Conservation (phyloP, 1,140 invertebrate genomes). For the Drosophila lacertosa region DNA sequence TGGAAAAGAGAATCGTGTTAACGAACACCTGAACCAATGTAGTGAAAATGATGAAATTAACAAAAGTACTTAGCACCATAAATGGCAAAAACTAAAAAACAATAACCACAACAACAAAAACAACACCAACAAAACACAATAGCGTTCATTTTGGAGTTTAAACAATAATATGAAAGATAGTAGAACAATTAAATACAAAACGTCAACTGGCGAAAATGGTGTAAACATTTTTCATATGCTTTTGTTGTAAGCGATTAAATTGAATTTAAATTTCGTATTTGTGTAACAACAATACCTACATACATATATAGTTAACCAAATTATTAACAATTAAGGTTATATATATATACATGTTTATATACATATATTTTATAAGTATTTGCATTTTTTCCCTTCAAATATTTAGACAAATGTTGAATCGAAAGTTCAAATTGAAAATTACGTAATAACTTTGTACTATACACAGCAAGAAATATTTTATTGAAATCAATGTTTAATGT, state of each 20-base stretch:
- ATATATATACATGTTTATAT: conserved; percentile 22
- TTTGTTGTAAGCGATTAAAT: conserved; percentile 14
- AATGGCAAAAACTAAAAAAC: conserved; percentile 42
- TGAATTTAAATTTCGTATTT: conserved; percentile 14
- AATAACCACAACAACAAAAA: no score
- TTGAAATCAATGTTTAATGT: conserved; percentile 12
- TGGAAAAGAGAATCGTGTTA: conserved; percentile 8
- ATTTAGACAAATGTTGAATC: conserved; percentile 36
- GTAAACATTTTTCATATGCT: conserved; percentile 28
- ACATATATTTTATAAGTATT: conserved; percentile 25
- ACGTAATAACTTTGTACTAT: conserved; percentile 59
- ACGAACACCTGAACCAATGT: conserved; percentile 22
- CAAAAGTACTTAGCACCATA: conserved; percentile 18
- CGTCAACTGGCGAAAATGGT: conserved; percentile 1
- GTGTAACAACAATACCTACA: conserved; percentile 1
- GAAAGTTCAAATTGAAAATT: conserved; percentile 45
- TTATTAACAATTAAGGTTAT: conserved; percentile 41
- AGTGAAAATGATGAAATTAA: conserved; percentile 7
- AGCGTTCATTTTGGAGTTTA: conserved; percentile 15
- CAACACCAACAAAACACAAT: no score
- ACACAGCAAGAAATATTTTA: conserved; percentile 34
- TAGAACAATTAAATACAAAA: conserved; percentile 18
- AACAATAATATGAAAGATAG: conserved; percentile 20
- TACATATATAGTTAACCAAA: conserved; percentile 60
- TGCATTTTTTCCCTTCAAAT: conserved; percentile 22